Evolutionary conservation across 2,888 invertebrate genomes (phyloP), one percentile per base, ranked within the genome.

Genomic region (Drosophila recens): DNA sequence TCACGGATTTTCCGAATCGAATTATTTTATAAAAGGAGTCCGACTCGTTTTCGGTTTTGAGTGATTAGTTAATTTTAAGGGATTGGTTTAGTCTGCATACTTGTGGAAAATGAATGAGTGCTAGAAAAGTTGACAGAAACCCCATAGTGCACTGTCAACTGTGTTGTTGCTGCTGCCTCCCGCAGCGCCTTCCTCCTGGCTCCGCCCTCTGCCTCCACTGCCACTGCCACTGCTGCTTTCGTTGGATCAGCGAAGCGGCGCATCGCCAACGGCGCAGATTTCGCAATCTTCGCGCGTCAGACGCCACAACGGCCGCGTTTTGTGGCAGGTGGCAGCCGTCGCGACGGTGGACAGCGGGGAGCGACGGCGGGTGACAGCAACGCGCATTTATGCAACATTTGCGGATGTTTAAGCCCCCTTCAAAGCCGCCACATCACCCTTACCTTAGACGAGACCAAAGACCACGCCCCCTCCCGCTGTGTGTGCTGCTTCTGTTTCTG

Each of bases 231-330:
- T 53, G 69, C 74, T 80, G 87, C 85, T 84, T 87, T 79, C 80
- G 70, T 80, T 82, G 84, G 67, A 67, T 72, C 88, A 90, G 78
- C 88, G 79, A 90, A 90, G 89, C 90, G 90, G 75, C 82, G 86
- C 86, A 78, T 70, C 70, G 82, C 77, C 80, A 68, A 57, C 69
- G 67, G 69, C 80, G 40, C 43, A 63, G 68, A 62, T 83, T 83
- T 83, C 79, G 87, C 87, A 86, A 82, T 84, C 63, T 75, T 66
- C 4, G 65, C 70, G 61, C 76, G 61, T 63, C 51, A 34, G 46
- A 34, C 20, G 56, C 43, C 48, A 20, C 43, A 49, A 20, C 51
- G 63, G 66, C 61, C 51, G 72, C 61, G 53, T 56, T 62, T 43
- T 66, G 17, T 36, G 48, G 36, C 53, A 43, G 59, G 15, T 40